Percentiles rank a stretch among this genome's conserved stretches.
Conservation (phyloP, 2,113 vertebrate species). For the Zapus hudsonius region DNA sequence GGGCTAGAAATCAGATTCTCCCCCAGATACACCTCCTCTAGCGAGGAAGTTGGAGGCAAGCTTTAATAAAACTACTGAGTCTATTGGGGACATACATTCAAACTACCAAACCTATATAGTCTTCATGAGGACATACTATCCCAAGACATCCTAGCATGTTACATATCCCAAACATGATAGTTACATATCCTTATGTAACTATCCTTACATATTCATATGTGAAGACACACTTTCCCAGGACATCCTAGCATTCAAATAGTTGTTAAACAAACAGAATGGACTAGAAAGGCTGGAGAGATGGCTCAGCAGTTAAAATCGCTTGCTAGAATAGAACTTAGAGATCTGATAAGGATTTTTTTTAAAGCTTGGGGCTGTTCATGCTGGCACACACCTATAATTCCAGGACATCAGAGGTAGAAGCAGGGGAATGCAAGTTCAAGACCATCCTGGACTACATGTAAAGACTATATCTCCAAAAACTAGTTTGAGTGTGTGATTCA, state of each 20-base stretch:
- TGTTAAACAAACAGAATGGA: conserved; percentile 53
- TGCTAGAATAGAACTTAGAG: background rate
- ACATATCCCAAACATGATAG: no score
- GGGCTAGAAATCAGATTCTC: no score
- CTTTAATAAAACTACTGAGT: no score
- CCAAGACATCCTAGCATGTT: background rate
- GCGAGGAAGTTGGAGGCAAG: no score
- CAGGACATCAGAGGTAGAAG: background rate
- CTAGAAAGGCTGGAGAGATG: no score
- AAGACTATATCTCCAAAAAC: background rate
- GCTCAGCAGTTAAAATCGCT: no score
- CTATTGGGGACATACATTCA: no score
- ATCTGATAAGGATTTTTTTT: background rate
- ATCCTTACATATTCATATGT: no score
- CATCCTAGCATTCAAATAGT: background rate
- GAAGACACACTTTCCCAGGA: background rate
- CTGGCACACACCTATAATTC: background rate
- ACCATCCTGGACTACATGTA: background rate
- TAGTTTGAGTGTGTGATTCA: background rate
- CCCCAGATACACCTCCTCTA: no score
- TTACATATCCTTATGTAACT: no score
- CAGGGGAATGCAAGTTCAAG: background rate
- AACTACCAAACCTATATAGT: no score
- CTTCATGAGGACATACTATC: conserved; percentile 19
- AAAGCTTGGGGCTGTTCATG: background rate